phyloP scores from a whole-genome alignment of 1,140 invertebrate species.

The Aporrectodea caliginosa region DNA sequence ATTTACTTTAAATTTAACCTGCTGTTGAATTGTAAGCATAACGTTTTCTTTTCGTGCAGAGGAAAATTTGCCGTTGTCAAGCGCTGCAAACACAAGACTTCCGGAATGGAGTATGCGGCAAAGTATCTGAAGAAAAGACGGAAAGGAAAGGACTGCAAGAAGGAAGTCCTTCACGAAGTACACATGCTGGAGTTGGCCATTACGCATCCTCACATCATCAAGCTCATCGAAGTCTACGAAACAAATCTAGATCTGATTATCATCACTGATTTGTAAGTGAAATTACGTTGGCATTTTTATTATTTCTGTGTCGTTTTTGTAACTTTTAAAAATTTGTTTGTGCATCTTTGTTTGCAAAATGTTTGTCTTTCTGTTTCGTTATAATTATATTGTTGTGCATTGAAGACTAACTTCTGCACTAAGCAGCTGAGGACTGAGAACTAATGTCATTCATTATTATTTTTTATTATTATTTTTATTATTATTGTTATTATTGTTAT shows the following conservation, averaged over 20 bases:
- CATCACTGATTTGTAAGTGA: constrained; percentile 78
- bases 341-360: too few relatives aligned
- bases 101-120: constrained; percentile 82
- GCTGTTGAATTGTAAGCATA: too few relatives aligned
- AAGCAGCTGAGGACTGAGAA: too few relatives aligned
- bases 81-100: constrained; percentile 76
- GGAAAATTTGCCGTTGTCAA: constrained; percentile 94
- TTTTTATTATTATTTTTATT: background rate
- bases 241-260: constrained; percentile 77
- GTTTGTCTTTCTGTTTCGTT: too few relatives aligned
- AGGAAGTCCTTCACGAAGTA: constrained; percentile 69
- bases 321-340: too few relatives aligned
- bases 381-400: too few relatives aligned
- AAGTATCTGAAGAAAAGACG: constrained; percentile 90
- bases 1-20: too few relatives aligned
- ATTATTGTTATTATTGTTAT: background rate
- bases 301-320: too few relatives aligned
- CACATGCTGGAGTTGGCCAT: constrained; percentile 79
- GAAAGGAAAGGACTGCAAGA: constrained; percentile 51
- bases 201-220: constrained; percentile 74
- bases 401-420: too few relatives aligned
- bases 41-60: too few relatives aligned
- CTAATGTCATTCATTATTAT: too few relatives aligned
- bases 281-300: too few relatives aligned
- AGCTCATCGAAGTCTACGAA: constrained; percentile 82